A percentile compares a stretch with the other conserved stretches of the same genome.
Evolutionary conservation across 2,888 invertebrate species (phyloP).

Genomic region (Pimpla rufipes): DNA sequence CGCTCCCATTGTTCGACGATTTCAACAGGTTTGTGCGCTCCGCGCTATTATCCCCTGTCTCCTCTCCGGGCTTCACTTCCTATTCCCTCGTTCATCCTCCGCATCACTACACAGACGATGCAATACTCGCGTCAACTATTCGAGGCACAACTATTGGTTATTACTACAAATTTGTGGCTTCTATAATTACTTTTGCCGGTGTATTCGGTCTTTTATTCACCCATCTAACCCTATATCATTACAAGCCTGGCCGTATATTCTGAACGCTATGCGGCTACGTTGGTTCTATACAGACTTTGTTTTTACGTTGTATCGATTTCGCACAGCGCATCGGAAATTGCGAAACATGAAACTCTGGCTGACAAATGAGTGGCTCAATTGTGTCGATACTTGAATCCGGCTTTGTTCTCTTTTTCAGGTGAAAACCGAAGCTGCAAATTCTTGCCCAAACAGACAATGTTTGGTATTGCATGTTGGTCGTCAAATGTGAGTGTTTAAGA

Average conservation of each 20-base stretch:
- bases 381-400: too few species aligned
- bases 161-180: constrained; percentile 8
- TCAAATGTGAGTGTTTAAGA: too few species aligned
- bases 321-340: constrained; percentile 12
- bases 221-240: neutral
- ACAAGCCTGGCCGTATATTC: too few species aligned
- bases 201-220: neutral
- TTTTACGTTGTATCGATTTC: too few species aligned
- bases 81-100: neutral
- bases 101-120: neutral
- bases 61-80: constrained; percentile 32
- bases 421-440: too few species aligned
- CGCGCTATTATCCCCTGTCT: constrained; percentile 20
- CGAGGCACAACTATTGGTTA: neutral
- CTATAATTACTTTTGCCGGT: neutral
- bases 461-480: too few species aligned
- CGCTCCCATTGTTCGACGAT: constrained; percentile 58
- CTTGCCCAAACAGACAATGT: too few species aligned
- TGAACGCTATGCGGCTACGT: neutral
- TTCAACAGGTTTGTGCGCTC: constrained; percentile 63
- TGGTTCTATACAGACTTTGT: neutral
- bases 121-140: neutral
- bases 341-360: neutral
- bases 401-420: too few species aligned
- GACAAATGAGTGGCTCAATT: constrained; percentile 3